These are phyloP conservation scores for Cariama cristata DNA, from an alignment of 2,113 vertebrate genomes.

Conservation along the genomic window DNA sequence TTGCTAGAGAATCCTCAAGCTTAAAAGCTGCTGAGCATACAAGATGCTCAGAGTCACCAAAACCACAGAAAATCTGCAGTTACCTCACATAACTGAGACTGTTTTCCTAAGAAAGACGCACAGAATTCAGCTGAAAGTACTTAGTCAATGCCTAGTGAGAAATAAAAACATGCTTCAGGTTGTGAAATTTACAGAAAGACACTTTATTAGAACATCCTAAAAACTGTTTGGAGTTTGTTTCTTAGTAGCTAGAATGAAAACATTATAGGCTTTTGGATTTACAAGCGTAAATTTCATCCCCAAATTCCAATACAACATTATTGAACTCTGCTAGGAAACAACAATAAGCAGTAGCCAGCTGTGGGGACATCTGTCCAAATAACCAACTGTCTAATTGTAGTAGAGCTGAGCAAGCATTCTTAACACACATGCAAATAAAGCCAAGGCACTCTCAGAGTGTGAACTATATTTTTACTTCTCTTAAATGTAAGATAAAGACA, in stretches of 20 bases:
- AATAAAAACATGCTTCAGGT: background rate
- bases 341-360: background rate
- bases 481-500: background rate
- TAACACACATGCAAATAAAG: constrained; percentile 8
- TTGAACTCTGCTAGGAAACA: background rate
- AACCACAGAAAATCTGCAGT: background rate
- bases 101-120: background rate
- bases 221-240: too few relatives aligned
- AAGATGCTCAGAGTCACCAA: background rate
- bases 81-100: background rate
- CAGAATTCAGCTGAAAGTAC: background rate
- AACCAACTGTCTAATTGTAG: background rate
- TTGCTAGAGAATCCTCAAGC: background rate
- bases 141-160: background rate
- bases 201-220: too few relatives aligned
- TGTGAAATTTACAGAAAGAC: too few relatives aligned
- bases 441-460: background rate
- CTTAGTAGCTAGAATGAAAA: too few relatives aligned
- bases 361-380: constrained; percentile 2
- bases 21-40: background rate
- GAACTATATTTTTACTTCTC: background rate
- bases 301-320: too few relatives aligned
- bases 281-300: too few relatives aligned
- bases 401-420: background rate
- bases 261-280: too few relatives aligned